A percentile compares a stretch with the other conserved stretches of the same genome.
These are phyloP conservation scores for Carassius auratus DNA, from an alignment of 2,113 vertebrate species.

Conservation along the genomic window DNA sequence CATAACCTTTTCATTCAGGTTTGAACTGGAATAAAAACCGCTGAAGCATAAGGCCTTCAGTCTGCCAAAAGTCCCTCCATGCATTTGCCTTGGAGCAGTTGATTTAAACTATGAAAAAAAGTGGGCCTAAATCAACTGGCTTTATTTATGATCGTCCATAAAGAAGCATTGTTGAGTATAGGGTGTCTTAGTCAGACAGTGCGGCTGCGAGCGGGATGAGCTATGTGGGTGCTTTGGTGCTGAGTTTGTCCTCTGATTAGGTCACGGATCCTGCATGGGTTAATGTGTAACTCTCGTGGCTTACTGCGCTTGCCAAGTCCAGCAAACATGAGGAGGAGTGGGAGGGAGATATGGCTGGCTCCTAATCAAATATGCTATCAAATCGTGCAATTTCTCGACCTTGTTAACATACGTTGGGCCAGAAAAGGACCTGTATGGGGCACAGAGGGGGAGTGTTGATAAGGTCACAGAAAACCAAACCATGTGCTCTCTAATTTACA, in stretches of 20 bases:
- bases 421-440: constrained; percentile 46
- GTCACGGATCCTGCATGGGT: constrained; percentile 53
- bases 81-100: constrained; percentile 36
- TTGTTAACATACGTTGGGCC: constrained; percentile 50
- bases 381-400: constrained; percentile 51
- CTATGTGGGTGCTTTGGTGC: constrained; percentile 38
- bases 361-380: constrained; percentile 52
- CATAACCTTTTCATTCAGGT: constrained; percentile 39
- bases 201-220: background rate
- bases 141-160: constrained; percentile 46
- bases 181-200: background rate
- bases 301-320: constrained; percentile 47
- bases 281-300: constrained; percentile 55
- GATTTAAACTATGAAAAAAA: constrained; percentile 37
- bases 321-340: constrained; percentile 27
- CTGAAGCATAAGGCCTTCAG: constrained; percentile 33
- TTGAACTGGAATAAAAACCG: constrained; percentile 44
- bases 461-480: constrained; percentile 47
- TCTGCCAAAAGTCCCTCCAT: constrained; percentile 44
- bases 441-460: constrained; percentile 30
- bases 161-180: constrained; percentile 41
- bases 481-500: constrained; percentile 8
- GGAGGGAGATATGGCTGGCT: constrained; percentile 36
- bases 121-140: constrained; percentile 39
- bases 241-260: constrained; percentile 50